These are phyloP conservation scores for Hemiscyllium ocellatum DNA, from an alignment of 2,113 vertebrate species.

Conservation along the genomic window DNA sequence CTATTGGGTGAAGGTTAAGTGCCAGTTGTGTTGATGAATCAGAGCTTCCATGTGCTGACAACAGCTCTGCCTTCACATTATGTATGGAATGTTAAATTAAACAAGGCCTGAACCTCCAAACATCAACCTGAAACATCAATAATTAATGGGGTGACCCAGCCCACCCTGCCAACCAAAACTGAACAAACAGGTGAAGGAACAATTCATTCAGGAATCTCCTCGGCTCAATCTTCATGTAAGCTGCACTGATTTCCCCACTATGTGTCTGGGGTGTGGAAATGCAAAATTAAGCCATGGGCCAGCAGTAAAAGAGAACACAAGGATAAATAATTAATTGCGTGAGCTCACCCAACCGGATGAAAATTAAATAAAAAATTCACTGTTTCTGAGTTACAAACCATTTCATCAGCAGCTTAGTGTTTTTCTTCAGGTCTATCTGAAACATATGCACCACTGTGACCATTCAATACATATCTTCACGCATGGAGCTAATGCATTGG, in stretches of 20 bases:
- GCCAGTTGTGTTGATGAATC: background rate
- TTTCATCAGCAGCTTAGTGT: background rate
- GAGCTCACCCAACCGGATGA: background rate
- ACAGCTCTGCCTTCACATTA: background rate
- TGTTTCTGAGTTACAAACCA: background rate
- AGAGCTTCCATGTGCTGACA: background rate
- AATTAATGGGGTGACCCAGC: background rate
- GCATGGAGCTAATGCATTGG: background rate
- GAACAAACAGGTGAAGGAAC: background rate
- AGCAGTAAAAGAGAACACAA: background rate
- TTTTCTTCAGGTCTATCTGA: background rate
- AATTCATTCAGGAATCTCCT: background rate
- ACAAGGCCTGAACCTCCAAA: background rate
- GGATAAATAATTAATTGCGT: background rate
- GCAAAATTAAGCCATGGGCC: background rate
- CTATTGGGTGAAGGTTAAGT: background rate
- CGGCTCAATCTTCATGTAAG: background rate
- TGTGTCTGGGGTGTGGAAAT: background rate
- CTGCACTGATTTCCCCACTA: background rate
- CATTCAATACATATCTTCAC: background rate
- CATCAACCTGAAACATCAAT: background rate
- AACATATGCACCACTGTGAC: background rate
- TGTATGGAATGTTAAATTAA: background rate
- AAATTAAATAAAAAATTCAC: conserved; percentile 10
- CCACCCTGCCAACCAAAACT: background rate